Evolutionary conservation across 2,888 invertebrate species (phyloP), one percentile per base, ranked within the genome.

Genomic region (Apamea monoglypha): DNA sequence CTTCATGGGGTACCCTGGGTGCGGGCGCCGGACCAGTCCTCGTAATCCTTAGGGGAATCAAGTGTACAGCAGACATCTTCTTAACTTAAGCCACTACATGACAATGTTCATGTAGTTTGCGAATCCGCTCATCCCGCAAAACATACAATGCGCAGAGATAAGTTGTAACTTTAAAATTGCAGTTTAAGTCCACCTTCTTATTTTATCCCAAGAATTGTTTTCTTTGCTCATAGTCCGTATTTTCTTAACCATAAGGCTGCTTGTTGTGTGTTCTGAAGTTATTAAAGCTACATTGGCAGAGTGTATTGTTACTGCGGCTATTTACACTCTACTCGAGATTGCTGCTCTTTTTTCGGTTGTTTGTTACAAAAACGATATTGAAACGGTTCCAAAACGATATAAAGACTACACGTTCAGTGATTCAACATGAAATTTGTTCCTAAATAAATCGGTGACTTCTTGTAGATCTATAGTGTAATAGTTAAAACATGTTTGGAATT

Each of bases 271-370:
- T 47, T 64, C 74, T 63, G 64, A 64, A 81, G 63, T 84, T 90
- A 86, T 81, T 82, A 88, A 84, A 84, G 81, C 80, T 78, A 84
- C 74, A 86, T 90, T 91, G 90, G 80, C 82, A 84, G 74, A 86
- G 89, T 87, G 87, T 90, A 91, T 91, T 91, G 90, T 91, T 91
- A 91, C 91, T 83, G 82, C 68, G 80, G 78, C 76, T 91, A 91
- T 91, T 91, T 91, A 86, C 89, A 84, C 87, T 85, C 89, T 84
- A 74, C 88, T 87, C 80, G 83, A 87, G 85, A 88, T 89, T 88
- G 87, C 85, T 86, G 82, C 76, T 83, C 83, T 85, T 89, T 90
- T 90, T 84, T 77, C 76, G 78, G 77, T 68, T 64, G 63, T 77
- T 74, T 70, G 72, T 78, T 53, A 64, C 64, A 40, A 61, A 63